phyloP scores from a whole-genome alignment of 2,888 invertebrate species.

The Pyralis farinalis region DNA sequence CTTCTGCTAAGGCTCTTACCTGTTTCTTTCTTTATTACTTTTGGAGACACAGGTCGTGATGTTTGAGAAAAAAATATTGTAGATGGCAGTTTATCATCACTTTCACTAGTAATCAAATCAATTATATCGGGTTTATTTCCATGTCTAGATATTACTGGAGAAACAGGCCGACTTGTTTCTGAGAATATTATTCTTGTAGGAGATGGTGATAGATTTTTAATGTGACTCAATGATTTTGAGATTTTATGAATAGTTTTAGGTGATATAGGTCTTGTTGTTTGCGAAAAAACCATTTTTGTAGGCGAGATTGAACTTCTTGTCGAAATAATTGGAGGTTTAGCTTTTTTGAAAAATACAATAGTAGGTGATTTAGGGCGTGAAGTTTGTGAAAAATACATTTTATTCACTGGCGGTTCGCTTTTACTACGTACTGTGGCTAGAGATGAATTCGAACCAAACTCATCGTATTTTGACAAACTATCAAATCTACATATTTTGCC shows the following conservation, averaged over 20 bases:
- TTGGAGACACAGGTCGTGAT: conserved; percentile 64
- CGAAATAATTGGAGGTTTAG: conserved; percentile 27
- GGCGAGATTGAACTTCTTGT: conserved; percentile 42
- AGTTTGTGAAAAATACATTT: conserved; percentile 75
- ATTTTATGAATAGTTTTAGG: conserved; percentile 45
- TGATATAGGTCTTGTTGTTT: conserved; percentile 58
- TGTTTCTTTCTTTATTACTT: conserved; percentile 39
- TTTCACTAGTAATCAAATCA: conserved; percentile 19
- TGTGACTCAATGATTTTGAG: conserved; percentile 19
- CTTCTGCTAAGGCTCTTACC: conserved; percentile 47
- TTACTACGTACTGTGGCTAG: conserved; percentile 79
- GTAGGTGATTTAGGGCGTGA: conserved; percentile 67
- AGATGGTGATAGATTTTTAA: conserved; percentile 37
- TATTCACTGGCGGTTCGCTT: conserved; percentile 83
- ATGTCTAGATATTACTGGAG: conserved; percentile 43
- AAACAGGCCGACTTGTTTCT: conserved; percentile 59
- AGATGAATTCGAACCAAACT: conserved; percentile 69
- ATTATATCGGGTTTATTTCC: conserved; percentile 27
- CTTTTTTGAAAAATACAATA: conserved; percentile 57
- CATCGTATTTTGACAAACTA: conserved; percentile 59
- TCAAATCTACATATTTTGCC: conserved; percentile 73
- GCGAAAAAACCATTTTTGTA: conserved; percentile 49
- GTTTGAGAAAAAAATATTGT: conserved; percentile 63
- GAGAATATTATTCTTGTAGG: conserved; percentile 57
- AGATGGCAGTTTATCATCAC: conserved; percentile 37